phyloP scores from a whole-genome alignment of 2,888 invertebrate genomes.

The Odontocolon sp. region DNA sequence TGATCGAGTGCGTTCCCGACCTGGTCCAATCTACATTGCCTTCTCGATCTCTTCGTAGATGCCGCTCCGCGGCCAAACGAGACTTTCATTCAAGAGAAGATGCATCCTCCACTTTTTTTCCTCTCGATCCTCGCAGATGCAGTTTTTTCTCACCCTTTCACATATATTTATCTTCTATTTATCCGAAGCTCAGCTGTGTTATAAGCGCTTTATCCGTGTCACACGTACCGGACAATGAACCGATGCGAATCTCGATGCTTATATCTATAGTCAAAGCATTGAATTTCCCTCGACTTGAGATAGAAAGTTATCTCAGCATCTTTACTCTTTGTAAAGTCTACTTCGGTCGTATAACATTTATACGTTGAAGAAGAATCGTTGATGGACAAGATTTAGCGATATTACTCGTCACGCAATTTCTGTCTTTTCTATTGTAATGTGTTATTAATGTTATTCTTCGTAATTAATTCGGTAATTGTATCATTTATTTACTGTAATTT shows the following conservation, averaged over 20 bases:
- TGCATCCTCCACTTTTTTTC: not conserved
- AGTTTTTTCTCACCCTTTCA: conserved; percentile 17
- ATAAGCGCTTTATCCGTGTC: conserved; percentile 1
- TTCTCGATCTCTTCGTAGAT: conserved; percentile 17
- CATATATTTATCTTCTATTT: conserved; percentile 11
- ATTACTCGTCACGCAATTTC: too few relatives aligned
- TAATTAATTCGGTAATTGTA: too few relatives aligned
- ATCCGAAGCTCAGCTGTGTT: not conserved
- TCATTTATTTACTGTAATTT: too few relatives aligned
- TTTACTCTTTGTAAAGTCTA: too few relatives aligned
- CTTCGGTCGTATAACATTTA: too few relatives aligned
- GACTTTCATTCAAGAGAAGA: too few relatives aligned
- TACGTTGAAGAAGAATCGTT: too few relatives aligned
- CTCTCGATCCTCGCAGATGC: not conserved
- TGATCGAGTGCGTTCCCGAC: conserved; percentile 65
- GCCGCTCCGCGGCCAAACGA: not conserved
- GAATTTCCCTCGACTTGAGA: conserved; percentile 28
- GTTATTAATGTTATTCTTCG: too few relatives aligned
- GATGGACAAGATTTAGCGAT: too few relatives aligned
- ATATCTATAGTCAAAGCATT: not conserved
- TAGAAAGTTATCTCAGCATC: too few relatives aligned
- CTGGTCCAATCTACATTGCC: conserved; percentile 70
- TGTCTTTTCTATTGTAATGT: too few relatives aligned
- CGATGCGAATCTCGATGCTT: conserved; percentile 40
- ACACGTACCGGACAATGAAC: conserved; percentile 26